Evolutionary conservation across 2,797 vertebrate species (phyloP).

Genomic region (Brachyalestes nurse): DNA sequence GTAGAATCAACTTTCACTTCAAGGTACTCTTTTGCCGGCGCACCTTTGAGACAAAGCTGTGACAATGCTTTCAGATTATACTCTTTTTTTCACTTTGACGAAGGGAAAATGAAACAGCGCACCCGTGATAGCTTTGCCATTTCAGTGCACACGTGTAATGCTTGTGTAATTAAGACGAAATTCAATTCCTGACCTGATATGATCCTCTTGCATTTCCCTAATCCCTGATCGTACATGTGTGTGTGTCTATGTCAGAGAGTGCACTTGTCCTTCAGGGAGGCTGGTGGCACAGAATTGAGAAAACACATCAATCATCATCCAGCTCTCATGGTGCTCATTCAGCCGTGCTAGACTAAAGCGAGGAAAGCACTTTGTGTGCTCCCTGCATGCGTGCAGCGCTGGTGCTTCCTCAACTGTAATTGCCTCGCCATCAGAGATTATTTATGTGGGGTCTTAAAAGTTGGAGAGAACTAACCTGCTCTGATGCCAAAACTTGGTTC

Average conservation of each 20-base stretch:
- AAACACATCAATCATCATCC: conserved; percentile 54
- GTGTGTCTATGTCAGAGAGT: conserved; percentile 38
- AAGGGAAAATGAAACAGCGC: conserved; percentile 23
- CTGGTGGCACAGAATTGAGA: conserved; percentile 44
- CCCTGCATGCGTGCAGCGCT: conserved; percentile 15
- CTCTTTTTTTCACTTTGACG: conserved; percentile 21
- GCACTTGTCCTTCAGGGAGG: conserved; percentile 41
- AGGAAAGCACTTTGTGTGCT: conserved; percentile 36
- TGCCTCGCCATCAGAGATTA: conserved; percentile 45
- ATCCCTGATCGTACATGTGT: conserved; percentile 8
- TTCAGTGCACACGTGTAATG: conserved; percentile 30
- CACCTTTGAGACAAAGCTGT: not conserved
- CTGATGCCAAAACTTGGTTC: conserved; percentile 17
- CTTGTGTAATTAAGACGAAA: conserved; percentile 20
- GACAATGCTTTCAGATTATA: conserved; percentile 6
- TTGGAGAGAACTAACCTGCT: not conserved
- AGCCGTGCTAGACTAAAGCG: conserved; percentile 29
- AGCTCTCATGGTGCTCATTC: conserved; percentile 39
- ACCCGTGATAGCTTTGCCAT: conserved; percentile 17
- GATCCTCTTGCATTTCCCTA: conserved; percentile 6
- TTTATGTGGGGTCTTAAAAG: not conserved
- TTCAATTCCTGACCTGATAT: conserved; percentile 10
- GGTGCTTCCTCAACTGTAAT: conserved; percentile 49
- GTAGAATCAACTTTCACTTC: not conserved
- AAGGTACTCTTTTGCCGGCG: not conserved